Conservation (phyloP, 2,113 vertebrate species). For the Leptobrachium ailaonicum region DNA sequence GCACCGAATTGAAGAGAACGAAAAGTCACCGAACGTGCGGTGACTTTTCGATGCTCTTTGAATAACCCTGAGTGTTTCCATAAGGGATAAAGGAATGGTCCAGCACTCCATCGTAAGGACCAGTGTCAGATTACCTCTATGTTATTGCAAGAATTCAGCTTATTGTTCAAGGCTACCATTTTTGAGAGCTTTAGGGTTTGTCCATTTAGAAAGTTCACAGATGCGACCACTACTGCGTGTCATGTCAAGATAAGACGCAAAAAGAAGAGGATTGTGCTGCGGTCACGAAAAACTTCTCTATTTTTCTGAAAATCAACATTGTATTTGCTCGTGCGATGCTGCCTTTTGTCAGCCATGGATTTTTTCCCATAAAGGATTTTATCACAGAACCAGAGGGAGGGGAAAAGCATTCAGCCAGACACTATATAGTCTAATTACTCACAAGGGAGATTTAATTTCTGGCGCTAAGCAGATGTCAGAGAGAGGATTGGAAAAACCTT, state of each 20-base stretch:
- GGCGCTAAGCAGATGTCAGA: conserved; percentile 62
- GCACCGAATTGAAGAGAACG: too few species aligned
- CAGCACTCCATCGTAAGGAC: too few species aligned
- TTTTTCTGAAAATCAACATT: neutral
- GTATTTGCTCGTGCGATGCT: conserved; percentile 12
- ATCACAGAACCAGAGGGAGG: conserved; percentile 9
- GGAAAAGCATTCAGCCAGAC: conserved; percentile 35
- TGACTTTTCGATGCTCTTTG: too few species aligned
- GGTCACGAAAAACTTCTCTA: neutral
- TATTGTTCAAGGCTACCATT: too few species aligned
- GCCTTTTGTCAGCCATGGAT: conserved; percentile 37
- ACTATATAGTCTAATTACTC: conserved; percentile 52
- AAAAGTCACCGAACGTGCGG: too few species aligned
- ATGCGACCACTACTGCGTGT: too few species aligned
- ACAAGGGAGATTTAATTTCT: conserved; percentile 50
- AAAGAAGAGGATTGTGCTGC: neutral
- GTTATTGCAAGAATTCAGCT: too few species aligned
- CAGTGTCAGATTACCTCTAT: too few species aligned
- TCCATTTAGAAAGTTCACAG: too few species aligned
- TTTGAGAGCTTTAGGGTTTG: too few species aligned
- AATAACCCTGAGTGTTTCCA: too few species aligned
- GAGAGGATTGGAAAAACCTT: conserved; percentile 56
- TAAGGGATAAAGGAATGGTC: too few species aligned
- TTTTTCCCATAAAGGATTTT: conserved; percentile 22
- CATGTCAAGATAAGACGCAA: neutral